Conservation (phyloP, 1,140 invertebrate species). For the Trichonephila clavipes region DNA sequence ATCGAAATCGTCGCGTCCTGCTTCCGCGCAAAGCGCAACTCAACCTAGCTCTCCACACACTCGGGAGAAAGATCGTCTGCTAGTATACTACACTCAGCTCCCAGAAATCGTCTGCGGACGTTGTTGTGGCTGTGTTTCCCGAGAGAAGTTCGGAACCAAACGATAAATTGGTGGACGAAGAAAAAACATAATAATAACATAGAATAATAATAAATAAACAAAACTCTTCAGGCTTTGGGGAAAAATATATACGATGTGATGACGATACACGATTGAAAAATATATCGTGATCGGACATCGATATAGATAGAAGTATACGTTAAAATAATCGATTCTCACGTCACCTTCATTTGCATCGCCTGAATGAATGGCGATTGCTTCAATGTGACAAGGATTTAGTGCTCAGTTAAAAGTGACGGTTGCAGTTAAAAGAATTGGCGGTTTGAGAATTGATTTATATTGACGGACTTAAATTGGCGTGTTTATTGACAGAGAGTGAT, state of each 20-base stretch:
- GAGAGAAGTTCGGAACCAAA: background rate
- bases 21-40: slow-evolving; percentile 63
- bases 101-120: slow-evolving; percentile 23
- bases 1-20: slow-evolving; percentile 71
- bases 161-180: background rate
- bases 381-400: slow-evolving; percentile 73
- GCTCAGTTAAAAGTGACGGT: slow-evolving; percentile 68
- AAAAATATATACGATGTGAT: background rate
- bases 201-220: background rate
- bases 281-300: slow-evolving; percentile 52
- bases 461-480: slow-evolving; percentile 19
- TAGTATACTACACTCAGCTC: slow-evolving; percentile 14
- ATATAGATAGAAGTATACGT: slow-evolving; percentile 45
- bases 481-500: background rate
- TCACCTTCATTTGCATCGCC: slow-evolving; percentile 69
- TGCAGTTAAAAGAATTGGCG: slow-evolving; percentile 59
- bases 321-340: slow-evolving; percentile 64
- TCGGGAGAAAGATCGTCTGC: slow-evolving; percentile 65
- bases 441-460: slow-evolving; percentile 65
- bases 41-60: slow-evolving; percentile 64
- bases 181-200: background rate
- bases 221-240: background rate
- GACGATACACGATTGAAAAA: slow-evolving; percentile 30
- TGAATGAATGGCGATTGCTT: slow-evolving; percentile 66
- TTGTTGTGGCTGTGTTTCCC: slow-evolving; percentile 46